Conservation (phyloP, 2,888 invertebrate species). For the Sinodicranocentrus sp. region DNA sequence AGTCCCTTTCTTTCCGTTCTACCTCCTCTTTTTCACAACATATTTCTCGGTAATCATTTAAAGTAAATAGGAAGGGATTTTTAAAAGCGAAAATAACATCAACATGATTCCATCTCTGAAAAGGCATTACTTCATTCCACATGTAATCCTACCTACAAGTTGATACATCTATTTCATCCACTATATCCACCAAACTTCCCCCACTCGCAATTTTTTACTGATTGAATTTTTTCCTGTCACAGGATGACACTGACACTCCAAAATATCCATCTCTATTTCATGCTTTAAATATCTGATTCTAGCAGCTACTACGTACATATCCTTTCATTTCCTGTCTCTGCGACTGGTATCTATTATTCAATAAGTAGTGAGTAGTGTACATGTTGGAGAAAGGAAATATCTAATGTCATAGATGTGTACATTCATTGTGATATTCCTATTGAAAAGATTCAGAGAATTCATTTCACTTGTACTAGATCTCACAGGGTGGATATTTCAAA, state of each 20-base stretch:
- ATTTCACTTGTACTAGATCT: no score
- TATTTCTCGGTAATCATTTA: no score
- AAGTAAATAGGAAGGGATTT: no score
- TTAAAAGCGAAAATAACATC: no score
- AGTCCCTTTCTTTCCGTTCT: background rate
- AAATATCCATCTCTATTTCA: background rate
- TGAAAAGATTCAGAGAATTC: background rate
- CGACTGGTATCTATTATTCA: background rate
- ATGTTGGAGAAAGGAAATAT: background rate
- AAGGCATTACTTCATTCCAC: background rate
- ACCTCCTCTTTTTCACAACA: no score
- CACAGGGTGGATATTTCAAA: background rate
- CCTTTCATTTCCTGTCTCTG: background rate
- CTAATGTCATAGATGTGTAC: background rate
- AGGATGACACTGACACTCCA: slow-evolving; percentile 3
- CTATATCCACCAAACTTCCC: background rate
- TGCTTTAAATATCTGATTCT: background rate
- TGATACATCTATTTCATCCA: background rate
- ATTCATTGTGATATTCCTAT: background rate
- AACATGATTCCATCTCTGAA: background rate
- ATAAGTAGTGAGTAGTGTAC: background rate
- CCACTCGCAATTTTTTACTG: background rate
- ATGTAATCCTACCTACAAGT: background rate
- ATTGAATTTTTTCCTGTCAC: background rate
- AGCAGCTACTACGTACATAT: background rate